Evolutionary conservation across 2,797 vertebrate species (phyloP).

Genomic region (Melanotaenia trifasciata): DNA sequence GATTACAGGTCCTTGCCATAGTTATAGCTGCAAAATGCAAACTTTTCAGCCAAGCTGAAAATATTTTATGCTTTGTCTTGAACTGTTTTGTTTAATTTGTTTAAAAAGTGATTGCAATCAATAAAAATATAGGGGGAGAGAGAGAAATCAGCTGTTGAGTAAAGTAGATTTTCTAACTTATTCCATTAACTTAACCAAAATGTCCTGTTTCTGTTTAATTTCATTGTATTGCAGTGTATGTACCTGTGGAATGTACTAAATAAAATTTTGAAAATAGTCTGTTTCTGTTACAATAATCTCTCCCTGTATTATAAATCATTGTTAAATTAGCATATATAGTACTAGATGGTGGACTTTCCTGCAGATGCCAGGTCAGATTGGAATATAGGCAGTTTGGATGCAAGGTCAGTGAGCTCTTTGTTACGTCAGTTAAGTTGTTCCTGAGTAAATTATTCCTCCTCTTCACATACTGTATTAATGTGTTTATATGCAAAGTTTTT

Average conservation of each 20-base stretch:
- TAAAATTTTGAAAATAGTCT: too few species aligned
- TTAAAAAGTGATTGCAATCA: neutral
- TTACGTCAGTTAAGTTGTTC: neutral
- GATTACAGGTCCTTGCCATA: slow-evolving; percentile 24
- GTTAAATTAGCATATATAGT: too few species aligned
- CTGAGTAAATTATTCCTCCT: neutral
- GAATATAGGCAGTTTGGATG: too few species aligned
- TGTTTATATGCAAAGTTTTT: neutral
- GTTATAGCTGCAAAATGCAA: neutral
- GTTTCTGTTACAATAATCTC: too few species aligned
- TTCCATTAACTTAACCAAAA: too few species aligned
- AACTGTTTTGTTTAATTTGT: neutral
- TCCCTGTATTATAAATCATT: too few species aligned
- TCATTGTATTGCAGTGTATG: too few species aligned
- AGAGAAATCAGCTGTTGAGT: neutral
- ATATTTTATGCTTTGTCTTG: neutral
- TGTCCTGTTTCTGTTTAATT: too few species aligned
- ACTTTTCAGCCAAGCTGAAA: neutral
- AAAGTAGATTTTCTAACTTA: neutral
- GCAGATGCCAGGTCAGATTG: too few species aligned
- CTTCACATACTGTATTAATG: too few species aligned
- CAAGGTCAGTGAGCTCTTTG: neutral
- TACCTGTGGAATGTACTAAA: too few species aligned
- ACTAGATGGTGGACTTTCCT: too few species aligned
- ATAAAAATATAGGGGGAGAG: neutral